Conservation (phyloP, 2,113 vertebrate species). For the Microcebus tavaratra region DNA sequence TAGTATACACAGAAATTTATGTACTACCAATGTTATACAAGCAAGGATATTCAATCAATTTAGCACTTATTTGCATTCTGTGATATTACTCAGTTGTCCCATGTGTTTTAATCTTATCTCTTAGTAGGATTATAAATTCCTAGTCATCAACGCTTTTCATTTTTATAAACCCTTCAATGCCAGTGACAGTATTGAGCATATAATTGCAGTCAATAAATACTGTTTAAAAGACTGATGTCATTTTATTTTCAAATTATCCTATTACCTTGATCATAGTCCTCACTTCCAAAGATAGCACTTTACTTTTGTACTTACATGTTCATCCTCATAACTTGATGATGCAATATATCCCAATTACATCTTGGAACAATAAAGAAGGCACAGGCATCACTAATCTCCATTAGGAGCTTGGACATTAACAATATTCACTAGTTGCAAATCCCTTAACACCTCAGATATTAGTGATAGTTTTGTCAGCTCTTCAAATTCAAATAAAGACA, state of each 20-base stretch:
- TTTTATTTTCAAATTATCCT: slow-evolving; percentile 26
- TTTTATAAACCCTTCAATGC: neutral
- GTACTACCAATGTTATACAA: neutral
- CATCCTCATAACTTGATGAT: slow-evolving; percentile 51
- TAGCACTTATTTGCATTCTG: neutral
- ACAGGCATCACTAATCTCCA: neutral
- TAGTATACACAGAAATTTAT: neutral
- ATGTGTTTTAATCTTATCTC: neutral
- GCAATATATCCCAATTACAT: neutral
- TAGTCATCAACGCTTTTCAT: neutral
- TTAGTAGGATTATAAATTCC: neutral
- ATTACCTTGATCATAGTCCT: slow-evolving; percentile 37
- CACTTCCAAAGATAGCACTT: slow-evolving; percentile 56
- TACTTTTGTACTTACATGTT: slow-evolving; percentile 53
- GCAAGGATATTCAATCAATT: neutral
- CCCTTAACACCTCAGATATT: slow-evolving; percentile 36
- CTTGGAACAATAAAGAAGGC: neutral
- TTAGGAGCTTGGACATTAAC: slow-evolving; percentile 48
- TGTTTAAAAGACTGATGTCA: neutral
- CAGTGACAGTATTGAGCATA: neutral
- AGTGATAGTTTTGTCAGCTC: slow-evolving; percentile 40
- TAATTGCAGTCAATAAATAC: neutral
- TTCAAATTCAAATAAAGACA: slow-evolving; percentile 70
- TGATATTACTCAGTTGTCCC: neutral
- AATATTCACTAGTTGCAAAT: slow-evolving; percentile 43